phyloP scores from a whole-genome alignment of 1,140 invertebrate genomes.

The Copidosoma floridanum region DNA sequence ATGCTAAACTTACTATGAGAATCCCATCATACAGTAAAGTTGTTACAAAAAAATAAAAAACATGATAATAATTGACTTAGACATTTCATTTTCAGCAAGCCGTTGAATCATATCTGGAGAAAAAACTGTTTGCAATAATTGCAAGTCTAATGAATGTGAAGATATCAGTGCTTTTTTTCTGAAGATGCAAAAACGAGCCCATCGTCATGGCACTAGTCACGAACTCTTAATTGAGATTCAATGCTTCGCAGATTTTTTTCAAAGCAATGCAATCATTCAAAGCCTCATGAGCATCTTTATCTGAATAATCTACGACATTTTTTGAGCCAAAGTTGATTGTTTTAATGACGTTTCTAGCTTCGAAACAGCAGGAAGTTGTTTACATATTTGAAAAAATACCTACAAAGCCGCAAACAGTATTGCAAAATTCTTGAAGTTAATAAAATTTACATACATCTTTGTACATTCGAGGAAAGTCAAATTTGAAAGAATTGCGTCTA shows the following conservation, averaged over 20 bases:
- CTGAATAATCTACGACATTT: slow-evolving; percentile 14
- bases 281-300: slow-evolving; percentile 19
- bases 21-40: no score
- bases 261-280: slow-evolving; percentile 18
- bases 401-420: slow-evolving; percentile 4
- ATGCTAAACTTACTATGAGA: no score
- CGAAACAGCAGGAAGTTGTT: background rate
- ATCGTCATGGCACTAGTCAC: no score
- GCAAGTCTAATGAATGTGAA: no score
- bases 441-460: background rate
- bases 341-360: slow-evolving; percentile 7
- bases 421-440: background rate
- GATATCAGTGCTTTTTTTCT: no score
- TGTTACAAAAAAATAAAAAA: no score
- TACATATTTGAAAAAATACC: slow-evolving; percentile 11
- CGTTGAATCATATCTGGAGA: no score
- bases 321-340: slow-evolving; percentile 17
- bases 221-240: no score
- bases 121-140: no score
- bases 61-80: no score
- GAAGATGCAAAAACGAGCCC: no score
- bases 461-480: slow-evolving; percentile 22
- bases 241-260: slow-evolving; percentile 11
- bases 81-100: no score
- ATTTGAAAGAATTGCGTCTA: slow-evolving; percentile 13